A percentile compares a stretch with the other conserved stretches of the same genome.
Conservation (phyloP, 2,113 vertebrate genomes). For the Caretta caretta region DNA sequence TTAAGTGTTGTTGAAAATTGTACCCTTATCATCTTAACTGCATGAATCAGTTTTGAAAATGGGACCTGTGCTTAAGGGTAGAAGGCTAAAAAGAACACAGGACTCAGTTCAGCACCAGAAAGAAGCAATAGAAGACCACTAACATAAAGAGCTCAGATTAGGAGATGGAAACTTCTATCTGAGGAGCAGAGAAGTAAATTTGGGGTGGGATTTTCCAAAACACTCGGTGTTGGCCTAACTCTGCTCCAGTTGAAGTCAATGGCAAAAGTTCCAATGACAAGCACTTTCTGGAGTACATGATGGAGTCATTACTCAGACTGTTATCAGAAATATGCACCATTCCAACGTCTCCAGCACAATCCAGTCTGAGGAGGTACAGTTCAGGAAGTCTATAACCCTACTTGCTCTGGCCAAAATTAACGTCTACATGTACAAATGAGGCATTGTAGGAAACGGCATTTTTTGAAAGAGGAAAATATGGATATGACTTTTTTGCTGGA, state of each 20-base stretch:
- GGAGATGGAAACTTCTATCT: background rate
- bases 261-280: rapidly evolving
- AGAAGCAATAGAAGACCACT: slow-evolving; percentile 6
- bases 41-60: background rate
- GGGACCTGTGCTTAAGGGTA: background rate
- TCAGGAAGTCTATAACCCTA: background rate
- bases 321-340: background rate
- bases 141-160: background rate
- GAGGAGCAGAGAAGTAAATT: background rate
- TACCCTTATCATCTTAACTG: background rate
- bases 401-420: background rate
- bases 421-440: background rate
- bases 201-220: rapidly evolving
- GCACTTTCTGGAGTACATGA: rapidly evolving
- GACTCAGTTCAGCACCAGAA: background rate
- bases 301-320: background rate
- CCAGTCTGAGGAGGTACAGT: rapidly evolving
- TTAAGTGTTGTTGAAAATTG: background rate
- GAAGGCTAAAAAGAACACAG: slow-evolving; percentile 36
- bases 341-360: rapidly evolving
- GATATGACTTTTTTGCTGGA: background rate
- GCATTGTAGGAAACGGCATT: background rate
- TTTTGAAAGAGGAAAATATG: rapidly evolving
- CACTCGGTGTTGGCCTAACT: background rate
- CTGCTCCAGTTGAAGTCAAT: rapidly evolving